Base-by-base conservation (phyloP, 2,888 invertebrate species). In the Petrophora chlorosata region DNA sequence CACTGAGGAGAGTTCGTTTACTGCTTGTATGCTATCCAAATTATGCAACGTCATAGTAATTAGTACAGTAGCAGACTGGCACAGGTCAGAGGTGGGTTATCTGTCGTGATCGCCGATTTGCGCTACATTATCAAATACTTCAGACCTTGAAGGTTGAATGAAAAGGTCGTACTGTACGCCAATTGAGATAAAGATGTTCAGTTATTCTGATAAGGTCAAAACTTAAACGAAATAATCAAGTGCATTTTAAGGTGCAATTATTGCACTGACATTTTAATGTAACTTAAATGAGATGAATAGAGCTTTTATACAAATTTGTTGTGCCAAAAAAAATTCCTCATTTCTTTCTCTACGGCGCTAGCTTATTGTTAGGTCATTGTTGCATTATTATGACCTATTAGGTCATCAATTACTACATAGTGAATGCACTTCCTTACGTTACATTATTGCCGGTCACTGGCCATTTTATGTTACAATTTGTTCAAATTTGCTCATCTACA, bases 31-130 rank as follows among this genome's bases (percentile, higher is more conserved):
- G 3, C 7, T 22, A 8, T 35, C 15, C 9, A 19, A 12, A 15
- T 55, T 36, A 34, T 43, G 36, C 29, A 51, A 54, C 17, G 12
- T 13, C 15, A 16, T 26, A 10, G 23, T 23, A 22, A 22, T 29
- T 22, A 35, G 17, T 12, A 32, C 43, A 46, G 44, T 42, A 48
- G 43, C 42, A 19, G 35, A 26, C n/a, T 25, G 19, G 16, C 25
- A 38, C 23, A 16, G 53, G 50, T 57, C 45, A 53, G 19, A 45
- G 34, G 47, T 43, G 36, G 3, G 3, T 22, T 32, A 26, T 39
- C 26, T 23, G 13, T 22, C 41, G 32, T 35, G 41, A 39, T 35
- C 39, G 5, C 2, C 13, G 32, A 36, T 28, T 15, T 33, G 32
- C 9, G 10, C 28, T 14, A 43, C 5, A 22, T 39, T 30, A 38